A percentile compares a stretch with the other conserved stretches of the same genome.
Evolutionary conservation across 2,113 vertebrate species (phyloP).

Genomic region (Ceuthmochares aereus): DNA sequence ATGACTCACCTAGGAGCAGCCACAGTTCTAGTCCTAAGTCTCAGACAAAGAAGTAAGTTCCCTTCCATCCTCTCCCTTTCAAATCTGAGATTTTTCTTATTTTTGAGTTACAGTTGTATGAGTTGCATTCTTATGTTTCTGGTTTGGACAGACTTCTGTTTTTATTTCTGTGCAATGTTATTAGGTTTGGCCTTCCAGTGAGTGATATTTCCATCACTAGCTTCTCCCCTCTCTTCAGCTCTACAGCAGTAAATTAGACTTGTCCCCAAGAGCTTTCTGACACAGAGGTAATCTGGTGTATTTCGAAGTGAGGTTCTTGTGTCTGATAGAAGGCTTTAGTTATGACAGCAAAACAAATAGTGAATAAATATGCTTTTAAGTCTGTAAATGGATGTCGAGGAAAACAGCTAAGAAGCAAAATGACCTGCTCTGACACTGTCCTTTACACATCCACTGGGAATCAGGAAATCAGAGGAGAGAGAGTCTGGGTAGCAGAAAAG

Average conservation of each 20-base stretch:
- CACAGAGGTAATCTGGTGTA: background rate
- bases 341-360: conserved; percentile 21
- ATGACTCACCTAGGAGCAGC: background rate
- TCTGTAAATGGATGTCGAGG: conserved; percentile 6
- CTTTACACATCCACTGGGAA: conserved; percentile 14
- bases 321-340: conserved; percentile 4
- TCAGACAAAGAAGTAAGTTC: background rate
- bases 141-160: background rate
- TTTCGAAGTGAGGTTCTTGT: background rate
- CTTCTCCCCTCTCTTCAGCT: background rate
- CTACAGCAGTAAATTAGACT: conserved; percentile 15
- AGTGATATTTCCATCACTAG: background rate
- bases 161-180: conserved; percentile 12
- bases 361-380: conserved; percentile 7
- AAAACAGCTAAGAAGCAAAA: conserved; percentile 17
- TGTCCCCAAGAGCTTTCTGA: conserved; percentile 5
- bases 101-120: background rate
- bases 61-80: accelerated
- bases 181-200: background rate
- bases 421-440: background rate
- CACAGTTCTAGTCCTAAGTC: background rate
- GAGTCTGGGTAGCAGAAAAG: background rate
- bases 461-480: background rate
- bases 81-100: background rate
- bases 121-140: background rate